Evolutionary conservation across 2,797 vertebrate species (phyloP), one percentile per base, ranked within the genome.

Genomic region (Thripadectes ignobilis): DNA sequence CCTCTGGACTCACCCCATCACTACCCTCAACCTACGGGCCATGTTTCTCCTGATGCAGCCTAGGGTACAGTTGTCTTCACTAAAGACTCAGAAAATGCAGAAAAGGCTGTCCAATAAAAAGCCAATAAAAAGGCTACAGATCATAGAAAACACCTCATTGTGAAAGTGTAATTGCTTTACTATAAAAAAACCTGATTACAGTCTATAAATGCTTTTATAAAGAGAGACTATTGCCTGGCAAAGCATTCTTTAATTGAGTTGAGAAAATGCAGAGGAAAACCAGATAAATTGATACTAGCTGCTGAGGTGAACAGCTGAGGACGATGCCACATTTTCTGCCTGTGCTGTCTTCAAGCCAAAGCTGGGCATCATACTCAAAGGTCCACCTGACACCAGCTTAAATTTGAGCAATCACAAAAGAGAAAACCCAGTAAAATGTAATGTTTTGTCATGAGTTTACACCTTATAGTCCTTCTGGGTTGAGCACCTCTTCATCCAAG

Each of bases 191-290:
- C 0, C 17, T 45, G 4, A 86, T 81, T 86, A 65, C 16, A 43
- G 26, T 39, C 74, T 59, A 26, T 58, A 88, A 92, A 87, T 73
- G 48, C 12, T 34, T 63, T 71, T 41, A 39, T 30, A 76, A 71
- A 87, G 20, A 82, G 9, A 81, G 36, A 84, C 18, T 89, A 66
- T 51, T 87, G 16, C 26, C 51, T 73, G 18, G 48, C 36, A 89
- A 79, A 68, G 22, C 61, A 49, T 24, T 62, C 49, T 69, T 94
- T 72, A 79, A 76, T 68, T 72, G 80, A 83, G 12, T 20, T 82
- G 23, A 89, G 52, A 75, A 85, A 85, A 57, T 2, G 6, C 3
- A 0, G 36, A 92, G 24, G 76, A 93, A 91, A 89, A 8, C 13
- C 41, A 77, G 26, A 85, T 26, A 74, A 92, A 79, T 23, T 58